Percentiles rank a stretch among this genome's conserved stretches.
Conservation (phyloP, 1,140 invertebrate species). For the Drosophila repleta region DNA sequence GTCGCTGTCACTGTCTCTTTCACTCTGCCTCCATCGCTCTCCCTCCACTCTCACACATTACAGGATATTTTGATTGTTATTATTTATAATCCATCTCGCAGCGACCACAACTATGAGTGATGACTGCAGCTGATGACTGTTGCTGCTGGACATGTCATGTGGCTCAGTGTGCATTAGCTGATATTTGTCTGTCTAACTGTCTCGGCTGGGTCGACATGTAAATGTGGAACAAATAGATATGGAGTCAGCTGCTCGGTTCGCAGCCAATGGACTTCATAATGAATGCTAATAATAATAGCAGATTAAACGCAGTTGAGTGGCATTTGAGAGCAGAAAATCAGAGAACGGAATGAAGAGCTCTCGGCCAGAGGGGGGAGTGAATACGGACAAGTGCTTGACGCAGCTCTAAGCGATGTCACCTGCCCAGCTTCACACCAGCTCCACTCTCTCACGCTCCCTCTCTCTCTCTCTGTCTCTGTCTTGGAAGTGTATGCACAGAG, state of each 20-base stretch:
- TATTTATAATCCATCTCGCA: too few relatives aligned
- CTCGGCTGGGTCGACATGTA: too few relatives aligned
- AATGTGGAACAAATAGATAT: not conserved
- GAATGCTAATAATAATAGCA: not conserved
- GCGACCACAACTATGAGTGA: too few relatives aligned
- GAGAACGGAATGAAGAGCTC: not conserved
- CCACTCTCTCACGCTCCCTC: not conserved
- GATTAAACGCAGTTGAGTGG: not conserved
- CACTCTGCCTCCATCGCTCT: not conserved
- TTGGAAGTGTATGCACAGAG: not conserved
- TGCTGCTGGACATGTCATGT: too few relatives aligned
- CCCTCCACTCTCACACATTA: too few relatives aligned
- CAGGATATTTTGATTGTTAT: too few relatives aligned
- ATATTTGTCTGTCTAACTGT: too few relatives aligned
- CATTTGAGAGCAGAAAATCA: not conserved
- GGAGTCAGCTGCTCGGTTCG: not conserved
- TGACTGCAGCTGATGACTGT: too few relatives aligned
- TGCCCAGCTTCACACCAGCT: not conserved
- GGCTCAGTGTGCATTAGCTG: too few relatives aligned
- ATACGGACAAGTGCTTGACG: conserved; percentile 3
- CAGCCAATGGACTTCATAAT: not conserved
- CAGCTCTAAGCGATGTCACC: conserved; percentile 1
- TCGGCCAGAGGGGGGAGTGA: not conserved
- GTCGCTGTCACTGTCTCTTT: not conserved
- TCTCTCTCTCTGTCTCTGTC: not conserved